Base-by-base conservation (phyloP, 2,797 vertebrate species). In the Columba guinea region DNA sequence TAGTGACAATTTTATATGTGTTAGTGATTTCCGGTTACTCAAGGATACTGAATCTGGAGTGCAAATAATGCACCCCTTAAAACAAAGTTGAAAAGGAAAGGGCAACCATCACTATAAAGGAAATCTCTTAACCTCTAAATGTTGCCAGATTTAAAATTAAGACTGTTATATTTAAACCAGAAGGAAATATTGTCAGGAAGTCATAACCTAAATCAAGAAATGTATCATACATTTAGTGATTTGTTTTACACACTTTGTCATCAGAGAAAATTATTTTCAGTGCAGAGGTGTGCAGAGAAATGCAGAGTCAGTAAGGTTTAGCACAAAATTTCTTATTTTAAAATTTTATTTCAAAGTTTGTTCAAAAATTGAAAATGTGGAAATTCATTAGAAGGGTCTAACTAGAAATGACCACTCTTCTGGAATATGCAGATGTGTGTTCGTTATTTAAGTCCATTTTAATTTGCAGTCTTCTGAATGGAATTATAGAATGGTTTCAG, bases 1-100 rank as follows among this genome's bases (percentile, higher is more conserved):
- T 64, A 53, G 34, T 35, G 35, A 78, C 75, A 76, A 92, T 86
- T 91, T 39, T 69, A 91, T 87, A 56, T 87, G 92, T 87, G 92
- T 93, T 81, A 87, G 93, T 74, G 48, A 78, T 90, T 92, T 96
- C 90, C 13, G 4, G 76, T 82, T 74, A 89, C 88, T 91, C 60
- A n/a, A 90, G 87, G 81, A 92, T 64, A 77, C 78, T 46, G 63
- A n/a, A 11, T 69, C 59, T 87, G 35, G 30, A 39, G 65, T 23
- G 62, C 32, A 56, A 94, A 94, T 89, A 89, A 90, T 90, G 79
- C 17, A 75, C 24, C 52, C 83, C 59, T 69, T 53, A 76, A 84
- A 80, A 71, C 20, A 65, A 65, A 64, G 39, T 44, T 84, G 80
- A 73, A 95, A 94, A 90, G 60, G 34, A 64, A 82, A 89, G n/a